A percentile compares a stretch with the other conserved stretches of the same genome.
Evolutionary conservation across 2,113 vertebrate species (phyloP).

Genomic region (Indicator maculatus): DNA sequence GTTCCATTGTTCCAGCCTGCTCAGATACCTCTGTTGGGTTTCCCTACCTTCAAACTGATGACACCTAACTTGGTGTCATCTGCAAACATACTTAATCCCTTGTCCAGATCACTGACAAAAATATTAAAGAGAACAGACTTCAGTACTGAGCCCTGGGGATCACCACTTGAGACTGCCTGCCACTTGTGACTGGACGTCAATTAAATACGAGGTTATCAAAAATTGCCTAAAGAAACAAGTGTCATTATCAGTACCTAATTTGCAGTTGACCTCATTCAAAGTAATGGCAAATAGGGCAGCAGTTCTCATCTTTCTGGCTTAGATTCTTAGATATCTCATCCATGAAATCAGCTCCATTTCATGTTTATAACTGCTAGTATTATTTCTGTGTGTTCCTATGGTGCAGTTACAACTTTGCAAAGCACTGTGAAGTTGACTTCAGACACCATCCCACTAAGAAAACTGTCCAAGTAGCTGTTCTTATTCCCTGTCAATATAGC

Average conservation of each 20-base stretch:
- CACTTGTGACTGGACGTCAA: no score
- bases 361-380: not conserved
- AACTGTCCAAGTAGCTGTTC: not conserved
- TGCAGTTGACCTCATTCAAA: not conserved
- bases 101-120: no score
- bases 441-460: not conserved
- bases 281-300: rapidly evolving
- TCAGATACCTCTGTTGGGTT: no score
- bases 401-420: not conserved
- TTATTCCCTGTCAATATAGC: not conserved
- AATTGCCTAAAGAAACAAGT: not conserved
- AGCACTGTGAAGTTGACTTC: not conserved
- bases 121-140: no score
- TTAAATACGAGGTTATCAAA: not conserved
- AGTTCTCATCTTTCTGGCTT: not conserved
- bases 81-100: no score
- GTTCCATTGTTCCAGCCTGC: no score
- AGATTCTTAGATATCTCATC: not conserved
- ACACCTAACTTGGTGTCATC: no score
- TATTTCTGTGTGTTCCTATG: rapidly evolving
- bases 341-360: not conserved
- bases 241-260: not conserved
- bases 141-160: no score
- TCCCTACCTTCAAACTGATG: no score
- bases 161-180: no score